Base-by-base conservation (phyloP, 2,888 invertebrate species). In the Pseudeuparius sepicola region DNA sequence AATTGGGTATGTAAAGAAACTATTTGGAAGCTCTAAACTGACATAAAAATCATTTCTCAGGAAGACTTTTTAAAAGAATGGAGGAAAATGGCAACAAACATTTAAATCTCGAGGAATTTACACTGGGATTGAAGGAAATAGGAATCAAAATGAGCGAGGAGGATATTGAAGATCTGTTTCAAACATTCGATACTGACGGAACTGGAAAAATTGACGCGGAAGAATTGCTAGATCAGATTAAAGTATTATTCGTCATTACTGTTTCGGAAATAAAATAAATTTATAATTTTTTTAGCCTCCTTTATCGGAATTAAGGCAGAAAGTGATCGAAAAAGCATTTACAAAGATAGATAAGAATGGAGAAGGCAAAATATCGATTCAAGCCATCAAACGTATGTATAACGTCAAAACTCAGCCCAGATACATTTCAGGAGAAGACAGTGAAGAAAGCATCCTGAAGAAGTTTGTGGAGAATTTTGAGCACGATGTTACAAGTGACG, bases 311-410 rank as follows among this genome's bases (percentile, higher is more conserved):
- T 20, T n/a, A 20, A 6, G 20, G n/a, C 6, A 20, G n/a, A 20
- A n/a, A 20, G 20, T 20, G 20, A 20, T 20, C n/a, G 20, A 20
- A 20, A n/a, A 20, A n/a, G 20, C 20, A 20, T 20, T 20, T 20
- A 20, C 6, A 6, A 20, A 20, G 20, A 20, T 20, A n/a, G 20
- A 20, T n/a, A 20, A 20, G n/a, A 7, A 6, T 20, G 20, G 20
- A 7, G 20, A 20, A 7, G 20, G 20, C n/a, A n/a, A 20, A 20
- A 20, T 20, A 20, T 7, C 20, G 6, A 20, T 20, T 7, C 7
- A n/a, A 20, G 20, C 6, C n/a, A 7, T 20, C 6, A 20, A 20
- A 20, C 20, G n/a, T 20, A 6, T 20, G n/a, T 20, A 20, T n/a
- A 20, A 20, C n/a, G 20, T 20, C 7, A 20, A 20, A 6, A n/a